phyloP scores from a whole-genome alignment of 2,888 invertebrate species.

The Caenorhabditis sulstoni region DNA sequence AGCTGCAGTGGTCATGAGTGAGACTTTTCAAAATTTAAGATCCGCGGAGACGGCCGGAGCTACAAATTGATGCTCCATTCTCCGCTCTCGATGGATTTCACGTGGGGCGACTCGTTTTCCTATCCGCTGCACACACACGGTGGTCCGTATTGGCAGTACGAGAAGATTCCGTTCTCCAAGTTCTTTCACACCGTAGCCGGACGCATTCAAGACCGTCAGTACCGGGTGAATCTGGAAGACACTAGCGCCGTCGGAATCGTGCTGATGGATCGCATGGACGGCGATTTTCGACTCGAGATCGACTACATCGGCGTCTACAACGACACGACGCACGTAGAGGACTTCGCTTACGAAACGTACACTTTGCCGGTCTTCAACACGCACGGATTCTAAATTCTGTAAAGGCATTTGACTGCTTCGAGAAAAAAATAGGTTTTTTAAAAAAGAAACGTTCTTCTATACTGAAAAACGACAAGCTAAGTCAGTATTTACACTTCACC shows the following conservation, averaged over 20 bases:
- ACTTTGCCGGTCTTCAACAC: conserved; percentile 82
- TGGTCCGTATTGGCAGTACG: conserved; percentile 94
- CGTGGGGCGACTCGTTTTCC: conserved; percentile 92
- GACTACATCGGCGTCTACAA: conserved; percentile 92
- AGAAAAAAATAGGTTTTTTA: conserved; percentile 19
- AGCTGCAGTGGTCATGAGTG: neutral
- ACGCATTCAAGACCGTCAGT: conserved; percentile 78
- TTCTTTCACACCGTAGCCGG: conserved; percentile 79
- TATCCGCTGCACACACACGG: conserved; percentile 94
- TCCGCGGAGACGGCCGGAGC: conserved; percentile 92
- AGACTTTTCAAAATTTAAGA: conserved; percentile 59
- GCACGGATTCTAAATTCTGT: conserved; percentile 64
- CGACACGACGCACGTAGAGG: conserved; percentile 89
- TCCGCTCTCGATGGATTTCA: conserved; percentile 88
- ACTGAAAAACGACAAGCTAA: conserved; percentile 40
- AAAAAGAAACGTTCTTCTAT: conserved; percentile 25
- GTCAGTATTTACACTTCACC: conserved; percentile 53
- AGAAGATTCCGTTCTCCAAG: conserved; percentile 82
- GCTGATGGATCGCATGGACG: conserved; percentile 88
- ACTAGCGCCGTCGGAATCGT: conserved; percentile 93
- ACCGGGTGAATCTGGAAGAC: conserved; percentile 65
- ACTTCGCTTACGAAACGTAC: conserved; percentile 95
- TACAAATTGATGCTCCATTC: conserved; percentile 89
- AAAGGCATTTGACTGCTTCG: neutral
- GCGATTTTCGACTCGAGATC: conserved; percentile 91